A percentile compares a stretch with the other conserved stretches of the same genome.
Conservation (phyloP, 1,140 invertebrate genomes). For the Drosophila burlai region DNA sequence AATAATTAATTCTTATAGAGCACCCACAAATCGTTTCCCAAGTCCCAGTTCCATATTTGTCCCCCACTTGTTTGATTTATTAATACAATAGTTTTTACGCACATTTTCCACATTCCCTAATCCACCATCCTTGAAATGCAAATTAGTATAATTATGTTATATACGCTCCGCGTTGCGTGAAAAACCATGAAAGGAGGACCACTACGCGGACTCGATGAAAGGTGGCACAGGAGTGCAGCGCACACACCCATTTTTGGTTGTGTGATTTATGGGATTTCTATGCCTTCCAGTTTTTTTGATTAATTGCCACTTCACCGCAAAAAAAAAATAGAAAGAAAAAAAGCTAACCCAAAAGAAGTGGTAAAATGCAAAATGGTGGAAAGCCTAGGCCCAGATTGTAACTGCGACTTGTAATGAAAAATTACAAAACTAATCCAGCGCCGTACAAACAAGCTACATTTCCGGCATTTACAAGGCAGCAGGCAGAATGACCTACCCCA, state of each 20-base stretch:
- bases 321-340: not conserved
- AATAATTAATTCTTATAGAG: constrained; percentile 5
- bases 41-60: not conserved
- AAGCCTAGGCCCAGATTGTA: constrained; percentile 34
- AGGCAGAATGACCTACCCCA: constrained; percentile 58
- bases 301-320: constrained; percentile 51
- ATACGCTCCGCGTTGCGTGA: constrained; percentile 27
- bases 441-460: constrained; percentile 64
- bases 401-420: constrained; percentile 56
- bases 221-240: constrained; percentile 43
- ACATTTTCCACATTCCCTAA: constrained; percentile 57
- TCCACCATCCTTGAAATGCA: constrained; percentile 61
- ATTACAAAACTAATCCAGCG: constrained; percentile 34
- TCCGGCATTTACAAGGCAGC: constrained; percentile 64
- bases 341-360: constrained; percentile 6
- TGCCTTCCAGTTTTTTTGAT: constrained; percentile 61
- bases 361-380: constrained; percentile 49
- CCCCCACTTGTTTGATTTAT: constrained; percentile 69
- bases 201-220: constrained; percentile 34
- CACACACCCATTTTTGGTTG: constrained; percentile 30
- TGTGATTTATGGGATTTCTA: constrained; percentile 58
- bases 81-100: constrained; percentile 64
- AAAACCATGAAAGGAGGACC: constrained; percentile 15
- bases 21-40: not conserved
- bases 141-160: constrained; percentile 80